Evolutionary conservation across 2,888 invertebrate genomes (phyloP).

Genomic region (Netelia virgata): DNA sequence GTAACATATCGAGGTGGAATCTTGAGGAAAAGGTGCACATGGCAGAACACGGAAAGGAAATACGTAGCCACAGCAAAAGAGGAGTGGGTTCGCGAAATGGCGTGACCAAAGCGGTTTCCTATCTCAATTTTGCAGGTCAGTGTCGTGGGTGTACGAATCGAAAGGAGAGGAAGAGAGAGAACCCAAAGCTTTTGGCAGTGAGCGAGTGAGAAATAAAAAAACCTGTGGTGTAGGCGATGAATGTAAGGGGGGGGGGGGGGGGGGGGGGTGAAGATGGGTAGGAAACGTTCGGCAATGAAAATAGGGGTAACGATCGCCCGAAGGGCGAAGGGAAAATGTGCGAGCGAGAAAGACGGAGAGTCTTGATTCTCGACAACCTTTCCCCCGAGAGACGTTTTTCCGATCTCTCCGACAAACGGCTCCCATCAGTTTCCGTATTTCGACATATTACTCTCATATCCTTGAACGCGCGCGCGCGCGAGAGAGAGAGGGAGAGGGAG

Average conservation of each 20-base stretch:
- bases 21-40: constrained; percentile 5
- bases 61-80: constrained; percentile 24
- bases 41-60: constrained; percentile 25
- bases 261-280: constrained; percentile 8
- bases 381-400: constrained; percentile 18
- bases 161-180: constrained; percentile 7
- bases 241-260: constrained; percentile 26
- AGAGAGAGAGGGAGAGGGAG: background rate
- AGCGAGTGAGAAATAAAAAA: constrained; percentile 58
- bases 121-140: constrained; percentile 56
- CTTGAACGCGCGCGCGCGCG: background rate
- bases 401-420: constrained; percentile 52
- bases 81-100: constrained; percentile 25
- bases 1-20: constrained; percentile 22
- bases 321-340: constrained; percentile 43
- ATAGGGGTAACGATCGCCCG: constrained; percentile 37
- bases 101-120: constrained; percentile 44
- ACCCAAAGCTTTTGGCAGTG: background rate
- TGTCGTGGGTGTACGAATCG: constrained; percentile 22
- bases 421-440: constrained; percentile 52
- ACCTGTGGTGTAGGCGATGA: constrained; percentile 43
- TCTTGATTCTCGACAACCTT: constrained; percentile 44
- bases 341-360: constrained; percentile 34
- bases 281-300: constrained; percentile 7
- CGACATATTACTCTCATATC: constrained; percentile 40